Conservation (phyloP, 1,140 invertebrate genomes). For the Cotesia vestalis region DNA sequence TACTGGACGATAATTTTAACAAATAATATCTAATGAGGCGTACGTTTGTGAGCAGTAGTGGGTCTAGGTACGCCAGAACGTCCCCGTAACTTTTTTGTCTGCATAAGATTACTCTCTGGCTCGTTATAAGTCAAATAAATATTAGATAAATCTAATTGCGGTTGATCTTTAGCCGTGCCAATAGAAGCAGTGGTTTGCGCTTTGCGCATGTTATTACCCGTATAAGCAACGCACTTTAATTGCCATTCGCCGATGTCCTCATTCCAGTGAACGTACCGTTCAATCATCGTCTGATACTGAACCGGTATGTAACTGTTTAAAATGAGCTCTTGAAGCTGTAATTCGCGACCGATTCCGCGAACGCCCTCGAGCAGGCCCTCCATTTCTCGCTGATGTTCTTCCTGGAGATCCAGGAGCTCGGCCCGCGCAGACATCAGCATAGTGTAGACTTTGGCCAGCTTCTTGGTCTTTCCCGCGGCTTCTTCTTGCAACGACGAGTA, state of each 20-base stretch:
- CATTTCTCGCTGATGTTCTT: constrained; percentile 96
- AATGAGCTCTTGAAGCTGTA: constrained; percentile 89
- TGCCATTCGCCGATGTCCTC: constrained; percentile 99
- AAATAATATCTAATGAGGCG: constrained; percentile 39
- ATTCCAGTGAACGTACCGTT: constrained; percentile 94
- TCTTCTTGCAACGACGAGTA: constrained; percentile 95
- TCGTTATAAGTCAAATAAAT: constrained; percentile 63
- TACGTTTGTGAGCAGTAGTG: constrained; percentile 61
- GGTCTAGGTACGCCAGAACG: constrained; percentile 60
- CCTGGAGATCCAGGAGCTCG: constrained; percentile 87
- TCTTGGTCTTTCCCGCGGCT: constrained; percentile 89
- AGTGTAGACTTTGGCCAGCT: constrained; percentile 88
- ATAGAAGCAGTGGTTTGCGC: constrained; percentile 51
- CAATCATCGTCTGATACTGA: constrained; percentile 91
- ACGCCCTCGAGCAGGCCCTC: constrained; percentile 94
- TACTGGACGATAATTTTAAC: no score
- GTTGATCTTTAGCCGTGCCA: constrained; percentile 56
- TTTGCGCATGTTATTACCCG: constrained; percentile 97
- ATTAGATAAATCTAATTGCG: constrained; percentile 60
- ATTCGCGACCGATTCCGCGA: constrained; percentile 85
- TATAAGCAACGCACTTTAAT: constrained; percentile 96
- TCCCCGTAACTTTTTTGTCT: constrained; percentile 55
- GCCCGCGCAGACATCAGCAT: constrained; percentile 84
- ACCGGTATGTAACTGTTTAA: constrained; percentile 90
- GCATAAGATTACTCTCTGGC: constrained; percentile 51